Percentiles rank a stretch among this genome's conserved stretches.
These are phyloP conservation scores for Pluvialis apricaria DNA, from an alignment of 2,113 vertebrate species.

Conservation along the genomic window DNA sequence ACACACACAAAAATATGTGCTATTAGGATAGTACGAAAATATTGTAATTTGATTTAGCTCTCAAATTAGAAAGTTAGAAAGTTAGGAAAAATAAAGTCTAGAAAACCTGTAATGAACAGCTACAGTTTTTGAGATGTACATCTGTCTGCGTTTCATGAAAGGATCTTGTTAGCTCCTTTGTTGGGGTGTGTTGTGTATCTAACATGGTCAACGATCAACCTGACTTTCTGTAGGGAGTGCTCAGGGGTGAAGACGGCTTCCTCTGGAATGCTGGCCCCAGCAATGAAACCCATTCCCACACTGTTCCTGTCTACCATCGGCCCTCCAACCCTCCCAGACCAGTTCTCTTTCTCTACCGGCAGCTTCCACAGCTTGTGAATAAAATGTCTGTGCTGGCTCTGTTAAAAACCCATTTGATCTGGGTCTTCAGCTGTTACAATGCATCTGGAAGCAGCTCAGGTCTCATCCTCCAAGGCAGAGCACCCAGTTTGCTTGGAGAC, in stretches of 20 bases:
- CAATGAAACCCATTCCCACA: background rate
- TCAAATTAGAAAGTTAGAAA: background rate
- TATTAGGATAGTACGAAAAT: background rate
- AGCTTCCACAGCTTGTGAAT: background rate
- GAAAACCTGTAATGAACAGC: background rate
- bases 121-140: background rate
- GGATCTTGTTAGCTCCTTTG: background rate
- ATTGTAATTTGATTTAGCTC: background rate
- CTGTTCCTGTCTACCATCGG: background rate
- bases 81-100: background rate
- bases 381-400: background rate
- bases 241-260: accelerated
- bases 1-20: background rate
- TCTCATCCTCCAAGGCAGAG: background rate
- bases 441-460: background rate
- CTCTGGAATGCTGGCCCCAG: background rate
- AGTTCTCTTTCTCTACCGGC: background rate
- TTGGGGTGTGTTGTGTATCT: background rate
- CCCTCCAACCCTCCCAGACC: background rate
- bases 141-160: background rate
- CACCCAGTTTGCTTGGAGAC: background rate
- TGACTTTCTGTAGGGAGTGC: background rate
- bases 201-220: accelerated
- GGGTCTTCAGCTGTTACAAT: background rate
- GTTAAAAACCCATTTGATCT: background rate